phyloP scores from a whole-genome alignment of 2,797 vertebrate genomes.

The Sciaenops ocellatus region DNA sequence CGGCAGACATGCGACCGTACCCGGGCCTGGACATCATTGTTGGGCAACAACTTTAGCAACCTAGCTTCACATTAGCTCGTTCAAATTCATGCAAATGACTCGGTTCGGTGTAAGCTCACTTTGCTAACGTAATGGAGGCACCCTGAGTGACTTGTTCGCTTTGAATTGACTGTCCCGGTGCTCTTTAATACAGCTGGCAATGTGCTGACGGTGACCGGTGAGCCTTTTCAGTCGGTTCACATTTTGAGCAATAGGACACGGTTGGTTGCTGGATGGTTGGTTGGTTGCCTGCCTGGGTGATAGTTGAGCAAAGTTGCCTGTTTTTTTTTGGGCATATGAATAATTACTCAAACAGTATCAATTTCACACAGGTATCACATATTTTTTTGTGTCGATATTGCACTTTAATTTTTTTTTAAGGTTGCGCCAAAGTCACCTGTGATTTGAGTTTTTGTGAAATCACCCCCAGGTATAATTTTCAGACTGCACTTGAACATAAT shows the following conservation, averaged over 20 bases:
- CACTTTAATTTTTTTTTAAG: constrained; percentile 55
- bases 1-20: constrained; percentile 57
- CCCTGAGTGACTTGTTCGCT: constrained; percentile 67
- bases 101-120: constrained; percentile 59
- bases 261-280: constrained; percentile 2
- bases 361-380: constrained; percentile 33
- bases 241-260: constrained; percentile 38
- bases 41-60: constrained; percentile 78
- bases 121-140: constrained; percentile 76
- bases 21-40: constrained; percentile 76
- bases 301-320: constrained; percentile 52
- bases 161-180: constrained; percentile 50
- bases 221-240: constrained; percentile 40
- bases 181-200: constrained; percentile 42
- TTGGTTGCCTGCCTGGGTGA: constrained; percentile 24
- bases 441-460: constrained; percentile 14
- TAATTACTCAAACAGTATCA: constrained; percentile 18
- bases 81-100: constrained; percentile 73
- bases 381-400: constrained; percentile 40
- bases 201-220: constrained; percentile 58
- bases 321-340: constrained; percentile 21
- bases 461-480: not conserved
- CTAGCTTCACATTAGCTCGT: constrained; percentile 71
- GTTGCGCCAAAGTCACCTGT: constrained; percentile 42
- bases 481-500: constrained; percentile 38